A percentile compares a stretch with the other conserved stretches of the same genome.
Evolutionary conservation across 2,797 vertebrate genomes (phyloP).

Genomic region (Ammospiza maritima): DNA sequence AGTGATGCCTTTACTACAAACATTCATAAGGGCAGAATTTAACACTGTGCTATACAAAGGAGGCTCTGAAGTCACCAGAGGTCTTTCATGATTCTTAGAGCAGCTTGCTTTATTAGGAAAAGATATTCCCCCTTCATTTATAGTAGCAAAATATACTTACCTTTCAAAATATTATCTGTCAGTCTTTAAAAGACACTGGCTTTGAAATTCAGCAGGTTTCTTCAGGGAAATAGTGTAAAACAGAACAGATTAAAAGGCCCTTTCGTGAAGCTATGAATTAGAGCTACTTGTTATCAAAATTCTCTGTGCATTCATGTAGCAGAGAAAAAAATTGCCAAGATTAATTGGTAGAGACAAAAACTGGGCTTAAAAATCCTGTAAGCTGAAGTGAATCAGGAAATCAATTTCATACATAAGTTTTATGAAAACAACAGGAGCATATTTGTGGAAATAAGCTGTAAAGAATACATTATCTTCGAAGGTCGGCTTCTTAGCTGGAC

Average conservation of each 20-base stretch:
- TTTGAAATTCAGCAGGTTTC: background rate
- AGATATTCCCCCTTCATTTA: background rate
- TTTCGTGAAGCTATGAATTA: background rate
- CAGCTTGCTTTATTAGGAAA: background rate
- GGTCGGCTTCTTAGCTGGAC: background rate
- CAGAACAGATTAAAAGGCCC: background rate
- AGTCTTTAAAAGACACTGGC: background rate
- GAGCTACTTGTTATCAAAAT: background rate
- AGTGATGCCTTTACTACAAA: background rate
- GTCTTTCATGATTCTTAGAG: background rate
- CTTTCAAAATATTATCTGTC: background rate
- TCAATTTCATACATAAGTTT: background rate
- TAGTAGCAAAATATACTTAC: background rate
- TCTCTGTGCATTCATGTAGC: background rate
- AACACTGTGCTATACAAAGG: background rate
- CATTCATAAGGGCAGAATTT: background rate
- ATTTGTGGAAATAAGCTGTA: constrained; percentile 9
- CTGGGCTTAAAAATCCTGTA: background rate
- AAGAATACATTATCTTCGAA: background rate
- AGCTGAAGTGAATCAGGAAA: background rate
- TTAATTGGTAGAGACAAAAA: constrained; percentile 52
- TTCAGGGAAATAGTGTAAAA: background rate
- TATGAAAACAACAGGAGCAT: background rate
- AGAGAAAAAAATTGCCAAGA: background rate
- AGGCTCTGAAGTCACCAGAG: background rate